Conservation (phyloP, 2,888 invertebrate genomes). For the Tipula lateralis region DNA sequence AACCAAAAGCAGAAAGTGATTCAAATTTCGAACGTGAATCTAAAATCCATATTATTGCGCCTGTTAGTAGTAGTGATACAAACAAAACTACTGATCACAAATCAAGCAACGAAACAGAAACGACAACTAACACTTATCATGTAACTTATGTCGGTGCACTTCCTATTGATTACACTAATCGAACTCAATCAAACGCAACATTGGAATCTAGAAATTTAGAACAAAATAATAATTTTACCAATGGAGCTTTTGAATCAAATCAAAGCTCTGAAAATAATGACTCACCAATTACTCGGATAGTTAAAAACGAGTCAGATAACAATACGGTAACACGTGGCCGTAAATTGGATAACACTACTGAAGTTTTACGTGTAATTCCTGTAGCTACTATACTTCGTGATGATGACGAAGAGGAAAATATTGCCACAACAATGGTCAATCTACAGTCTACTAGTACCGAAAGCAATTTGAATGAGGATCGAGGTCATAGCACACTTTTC, state of each 20-base stretch:
- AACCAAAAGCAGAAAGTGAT: conserved; percentile 32
- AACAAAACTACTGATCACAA: neutral
- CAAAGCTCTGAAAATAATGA: neutral
- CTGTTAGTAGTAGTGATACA: neutral
- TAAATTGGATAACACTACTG: neutral
- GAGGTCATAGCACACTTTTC: neutral
- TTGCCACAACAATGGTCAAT: neutral
- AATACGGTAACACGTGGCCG: neutral
- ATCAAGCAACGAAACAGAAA: conserved; percentile 39
- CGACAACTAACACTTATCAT: conserved; percentile 31
- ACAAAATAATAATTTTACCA: neutral
- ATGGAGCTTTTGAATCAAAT: neutral
- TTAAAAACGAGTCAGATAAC: neutral
- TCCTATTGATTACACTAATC: neutral
- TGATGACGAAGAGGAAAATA: neutral
- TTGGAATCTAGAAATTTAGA: neutral
- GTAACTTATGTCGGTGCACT: conserved; percentile 25
- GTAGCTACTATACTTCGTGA: neutral
- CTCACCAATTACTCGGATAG: neutral
- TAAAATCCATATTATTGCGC: neutral
- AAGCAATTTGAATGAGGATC: neutral
- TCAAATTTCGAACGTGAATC: conserved; percentile 19
- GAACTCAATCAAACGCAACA: neutral
- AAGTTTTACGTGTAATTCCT: neutral
- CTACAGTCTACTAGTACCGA: neutral